A percentile compares a stretch with the other conserved stretches of the same genome.
phyloP scores from a whole-genome alignment of 2,113 vertebrate genomes.

The Aldabrachelys gigantea region DNA sequence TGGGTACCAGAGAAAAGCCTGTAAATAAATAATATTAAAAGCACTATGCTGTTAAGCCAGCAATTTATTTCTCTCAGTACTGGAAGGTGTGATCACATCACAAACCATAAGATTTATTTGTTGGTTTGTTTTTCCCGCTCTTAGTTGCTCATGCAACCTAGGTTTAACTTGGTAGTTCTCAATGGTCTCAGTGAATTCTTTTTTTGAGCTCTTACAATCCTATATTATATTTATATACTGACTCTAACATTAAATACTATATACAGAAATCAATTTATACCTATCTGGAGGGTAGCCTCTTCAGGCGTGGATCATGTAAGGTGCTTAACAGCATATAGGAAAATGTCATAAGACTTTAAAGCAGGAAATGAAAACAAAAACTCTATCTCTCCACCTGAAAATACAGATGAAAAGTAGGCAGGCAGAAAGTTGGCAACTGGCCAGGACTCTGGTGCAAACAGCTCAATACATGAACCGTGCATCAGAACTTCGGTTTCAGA shows the following conservation, averaged over 20 bases:
- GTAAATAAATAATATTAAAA: constrained; percentile 26
- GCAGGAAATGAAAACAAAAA: constrained; percentile 9
- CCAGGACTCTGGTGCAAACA: neutral
- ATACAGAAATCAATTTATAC: neutral
- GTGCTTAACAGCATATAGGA: constrained; percentile 36
- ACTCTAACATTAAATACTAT: neutral
- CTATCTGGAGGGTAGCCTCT: neutral
- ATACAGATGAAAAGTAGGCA: neutral
- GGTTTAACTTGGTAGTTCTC: neutral
- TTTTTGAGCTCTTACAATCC: neutral
- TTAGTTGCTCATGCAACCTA: neutral
- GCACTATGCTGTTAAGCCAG: constrained; percentile 3
- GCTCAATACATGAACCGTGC: neutral
- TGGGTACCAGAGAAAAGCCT: constrained; percentile 8
- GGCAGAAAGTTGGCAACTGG: constrained; percentile 11
- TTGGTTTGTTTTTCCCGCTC: neutral
- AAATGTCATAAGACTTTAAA: constrained; percentile 12
- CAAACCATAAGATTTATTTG: neutral
- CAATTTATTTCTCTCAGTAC: neutral
- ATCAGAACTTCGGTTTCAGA: neutral
- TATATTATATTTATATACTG: neutral
- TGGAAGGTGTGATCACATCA: neutral
- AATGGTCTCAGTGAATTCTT: neutral
- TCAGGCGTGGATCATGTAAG: neutral
- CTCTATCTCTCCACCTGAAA: neutral